phyloP scores from a whole-genome alignment of 1,140 invertebrate species.

The Drosophila pseudoobscura region DNA sequence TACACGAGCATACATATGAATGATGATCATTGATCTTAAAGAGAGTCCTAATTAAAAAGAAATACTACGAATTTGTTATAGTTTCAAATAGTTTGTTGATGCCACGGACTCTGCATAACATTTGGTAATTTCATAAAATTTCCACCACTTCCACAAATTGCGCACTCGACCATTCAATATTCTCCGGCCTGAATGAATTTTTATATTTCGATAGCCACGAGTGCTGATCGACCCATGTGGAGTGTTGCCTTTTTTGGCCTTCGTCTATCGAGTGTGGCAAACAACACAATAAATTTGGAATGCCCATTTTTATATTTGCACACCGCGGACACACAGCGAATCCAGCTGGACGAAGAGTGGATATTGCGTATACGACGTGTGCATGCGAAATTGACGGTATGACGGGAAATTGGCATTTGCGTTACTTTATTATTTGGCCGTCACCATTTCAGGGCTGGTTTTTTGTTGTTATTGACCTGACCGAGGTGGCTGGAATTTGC shows the following conservation, averaged over 20 bases:
- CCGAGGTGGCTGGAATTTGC: conserved; percentile 51
- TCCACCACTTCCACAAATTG: neutral
- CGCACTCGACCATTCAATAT: conserved; percentile 5
- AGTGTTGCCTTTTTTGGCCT: conserved; percentile 13
- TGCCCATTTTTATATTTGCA: conserved; percentile 50
- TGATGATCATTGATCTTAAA: too few species aligned
- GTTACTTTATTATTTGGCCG: conserved; percentile 71
- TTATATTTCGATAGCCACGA: neutral
- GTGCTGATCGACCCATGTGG: neutral
- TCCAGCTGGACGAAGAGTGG: conserved; percentile 13
- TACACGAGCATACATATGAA: too few species aligned
- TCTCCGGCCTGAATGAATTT: conserved; percentile 10
- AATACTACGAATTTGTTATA: neutral
- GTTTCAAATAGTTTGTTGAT: neutral
- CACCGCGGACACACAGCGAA: conserved; percentile 9
- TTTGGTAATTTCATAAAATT: conserved; percentile 6
- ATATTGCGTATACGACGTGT: conserved; percentile 64
- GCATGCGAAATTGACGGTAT: conserved; percentile 51
- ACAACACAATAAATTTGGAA: conserved; percentile 37
- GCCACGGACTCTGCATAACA: conserved; percentile 10
- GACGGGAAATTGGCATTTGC: conserved; percentile 76
- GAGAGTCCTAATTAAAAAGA: too few species aligned
- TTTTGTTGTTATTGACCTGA: conserved; percentile 43
- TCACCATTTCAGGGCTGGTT: conserved; percentile 15
- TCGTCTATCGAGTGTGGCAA: conserved; percentile 14